phyloP scores from a whole-genome alignment of 2,797 vertebrate genomes.

The Strix occidentalis region DNA sequence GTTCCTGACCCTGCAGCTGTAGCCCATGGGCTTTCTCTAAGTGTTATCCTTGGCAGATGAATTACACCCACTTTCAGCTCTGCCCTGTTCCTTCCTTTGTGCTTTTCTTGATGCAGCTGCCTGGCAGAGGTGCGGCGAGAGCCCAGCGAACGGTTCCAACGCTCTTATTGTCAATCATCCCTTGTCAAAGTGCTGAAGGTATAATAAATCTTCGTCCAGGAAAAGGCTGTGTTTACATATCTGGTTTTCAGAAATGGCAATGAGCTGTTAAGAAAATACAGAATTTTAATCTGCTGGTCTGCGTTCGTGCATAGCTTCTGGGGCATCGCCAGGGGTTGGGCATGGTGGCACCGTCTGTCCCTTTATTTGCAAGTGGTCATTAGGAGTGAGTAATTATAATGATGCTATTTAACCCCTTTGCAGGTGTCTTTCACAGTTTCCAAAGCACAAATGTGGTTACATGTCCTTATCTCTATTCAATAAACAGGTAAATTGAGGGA shows the following conservation, averaged over 20 bases:
- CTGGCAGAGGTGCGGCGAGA: not conserved
- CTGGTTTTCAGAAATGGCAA: not conserved
- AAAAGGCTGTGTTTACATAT: not conserved
- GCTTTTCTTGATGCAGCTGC: not conserved
- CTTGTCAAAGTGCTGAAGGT: not conserved
- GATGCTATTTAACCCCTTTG: not conserved
- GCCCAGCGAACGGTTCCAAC: not conserved
- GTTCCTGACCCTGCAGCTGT: not conserved
- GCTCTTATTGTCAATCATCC: not conserved
- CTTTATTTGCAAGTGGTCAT: not conserved
- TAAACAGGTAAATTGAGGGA: not conserved
- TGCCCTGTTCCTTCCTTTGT: not conserved
- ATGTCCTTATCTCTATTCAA: not conserved
- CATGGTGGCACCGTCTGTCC: not conserved
- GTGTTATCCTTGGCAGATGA: not conserved
- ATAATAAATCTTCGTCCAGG: not conserved
- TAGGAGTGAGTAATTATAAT: not conserved
- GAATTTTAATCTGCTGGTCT: not conserved
- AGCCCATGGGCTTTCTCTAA: not conserved
- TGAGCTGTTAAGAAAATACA: not conserved
- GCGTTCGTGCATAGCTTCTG: not conserved
- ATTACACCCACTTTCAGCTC: not conserved
- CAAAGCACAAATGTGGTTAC: not conserved
- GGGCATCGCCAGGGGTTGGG: not conserved
- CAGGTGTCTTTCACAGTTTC: not conserved